Evolutionary conservation across 2,113 vertebrate species (phyloP), one percentile per base, ranked within the genome.

Genomic region (Gavia stellata): DNA sequence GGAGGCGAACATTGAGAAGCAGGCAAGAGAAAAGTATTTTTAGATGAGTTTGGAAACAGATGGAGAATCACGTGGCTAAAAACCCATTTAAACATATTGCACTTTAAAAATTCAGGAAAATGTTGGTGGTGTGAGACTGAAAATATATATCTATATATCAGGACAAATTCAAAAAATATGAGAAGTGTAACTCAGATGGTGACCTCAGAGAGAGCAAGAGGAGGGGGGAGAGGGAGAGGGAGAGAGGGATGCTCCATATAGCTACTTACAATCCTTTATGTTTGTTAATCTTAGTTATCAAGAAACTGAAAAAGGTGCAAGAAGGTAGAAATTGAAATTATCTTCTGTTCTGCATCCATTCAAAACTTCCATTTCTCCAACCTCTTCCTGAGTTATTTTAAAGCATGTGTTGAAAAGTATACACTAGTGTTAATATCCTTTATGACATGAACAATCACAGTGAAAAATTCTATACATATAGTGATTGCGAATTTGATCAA

Each of bases 11-110:
- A 72, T 8, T 44, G 40, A 86, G 49, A 90, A 63, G 12, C 19
- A 75, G 66, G 75, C 24, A 87, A 92, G 58, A 78, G 17, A 74
- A 90, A 83, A 47, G 3, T 81, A 75, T 95, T 88, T 95, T 89
- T 91, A 92, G 58, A 85, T 52, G 20, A 66, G 17, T 72, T 91
- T 94, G 86, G 74, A 88, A 96, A 86, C 85, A 92, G 90, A 93
- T 95, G 88, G 81, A 61, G 49, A 55, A 38, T 90, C 85, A 81
- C 78, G 88, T 81, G 67, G 53, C 45, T 88, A 85, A 86, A 85
- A 92, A 1, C 3, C 36, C 28, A 81, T 92, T 86, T 94, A 86
- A 96, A 84, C 93, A 91, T 34, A 70, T 31, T 14, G 15, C 49
- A 92, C 56, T 88, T 92, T 20, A 71, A 90, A 96, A 93, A 93